Evolutionary conservation across 1,140 invertebrate genomes (phyloP).

Genomic region (Megathymus violae): DNA sequence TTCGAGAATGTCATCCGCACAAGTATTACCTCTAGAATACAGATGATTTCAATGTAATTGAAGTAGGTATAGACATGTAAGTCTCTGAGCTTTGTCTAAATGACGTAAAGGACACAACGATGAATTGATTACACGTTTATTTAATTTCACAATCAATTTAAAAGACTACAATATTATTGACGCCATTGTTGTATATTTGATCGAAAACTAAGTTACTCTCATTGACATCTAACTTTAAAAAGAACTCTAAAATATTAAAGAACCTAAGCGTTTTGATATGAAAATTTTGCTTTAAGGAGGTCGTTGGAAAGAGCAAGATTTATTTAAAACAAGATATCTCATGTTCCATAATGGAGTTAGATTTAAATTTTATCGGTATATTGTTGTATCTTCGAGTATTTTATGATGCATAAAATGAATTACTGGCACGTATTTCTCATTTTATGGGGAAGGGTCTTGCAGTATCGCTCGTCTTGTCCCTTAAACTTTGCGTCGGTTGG

Average conservation of each 20-base stretch:
- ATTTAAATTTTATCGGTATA: slow-evolving; percentile 48
- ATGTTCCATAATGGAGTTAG: slow-evolving; percentile 35
- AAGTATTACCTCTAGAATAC: slow-evolving; percentile 2
- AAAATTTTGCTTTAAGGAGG: slow-evolving; percentile 23
- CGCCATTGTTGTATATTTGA: background rate
- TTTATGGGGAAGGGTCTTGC: slow-evolving; percentile 47
- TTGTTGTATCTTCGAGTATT: slow-evolving; percentile 51
- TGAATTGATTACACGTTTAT: too few species aligned
- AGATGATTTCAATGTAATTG: slow-evolving; percentile 1
- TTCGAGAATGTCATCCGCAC: background rate
- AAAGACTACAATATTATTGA: background rate
- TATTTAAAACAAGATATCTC: slow-evolving; percentile 25
- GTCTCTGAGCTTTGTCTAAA: background rate
- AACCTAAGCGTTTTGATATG: slow-evolving; percentile 19
- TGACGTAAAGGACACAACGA: too few species aligned
- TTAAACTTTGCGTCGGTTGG: slow-evolving; percentile 43
- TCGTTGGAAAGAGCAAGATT: slow-evolving; percentile 22
- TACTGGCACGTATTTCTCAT: slow-evolving; percentile 50
- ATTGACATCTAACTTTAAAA: slow-evolving; percentile 23
- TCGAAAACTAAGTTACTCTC: background rate
- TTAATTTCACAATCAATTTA: too few species aligned
- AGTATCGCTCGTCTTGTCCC: slow-evolving; percentile 40
- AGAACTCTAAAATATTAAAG: slow-evolving; percentile 15
- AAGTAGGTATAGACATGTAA: background rate
- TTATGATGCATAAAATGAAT: slow-evolving; percentile 59